A percentile compares a stretch with the other conserved stretches of the same genome.
phyloP scores from a whole-genome alignment of 2,888 invertebrate genomes.

The Syritta pipiens region DNA sequence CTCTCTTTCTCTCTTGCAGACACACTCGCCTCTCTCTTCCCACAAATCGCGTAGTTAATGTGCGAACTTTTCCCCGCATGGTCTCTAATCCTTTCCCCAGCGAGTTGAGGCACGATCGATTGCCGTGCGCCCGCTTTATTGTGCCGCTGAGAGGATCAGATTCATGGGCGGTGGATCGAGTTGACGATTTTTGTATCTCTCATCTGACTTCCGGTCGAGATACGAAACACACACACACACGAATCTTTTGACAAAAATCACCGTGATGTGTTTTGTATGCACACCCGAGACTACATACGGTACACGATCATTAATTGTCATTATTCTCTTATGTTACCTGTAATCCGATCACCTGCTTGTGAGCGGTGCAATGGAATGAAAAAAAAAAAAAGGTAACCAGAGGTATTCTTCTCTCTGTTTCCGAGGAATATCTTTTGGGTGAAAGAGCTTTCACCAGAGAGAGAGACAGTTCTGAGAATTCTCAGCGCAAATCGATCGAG shows the following conservation, averaged over 20 bases:
- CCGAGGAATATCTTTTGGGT: conserved; percentile 27
- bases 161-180: conserved; percentile 59
- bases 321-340: conserved; percentile 47
- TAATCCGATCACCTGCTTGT: conserved; percentile 48
- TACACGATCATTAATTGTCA: conserved; percentile 56
- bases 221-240: background rate
- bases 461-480: conserved; percentile 34
- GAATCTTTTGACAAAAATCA: conserved; percentile 11
- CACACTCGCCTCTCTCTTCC: background rate
- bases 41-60: conserved; percentile 63
- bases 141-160: conserved; percentile 38
- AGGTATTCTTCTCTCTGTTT: conserved; percentile 23
- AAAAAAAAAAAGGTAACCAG: conserved; percentile 13
- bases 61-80: conserved; percentile 65
- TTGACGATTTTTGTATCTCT: conserved; percentile 46
- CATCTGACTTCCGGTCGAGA: conserved; percentile 51
- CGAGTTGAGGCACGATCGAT: conserved; percentile 53
- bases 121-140: conserved; percentile 2
- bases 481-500: conserved; percentile 44
- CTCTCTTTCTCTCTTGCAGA: background rate
- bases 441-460: conserved; percentile 42
- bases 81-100: conserved; percentile 58
- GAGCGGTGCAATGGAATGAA: conserved; percentile 24
- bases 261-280: conserved; percentile 17
- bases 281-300: background rate